Evolutionary conservation across 1,140 invertebrate genomes (phyloP), one percentile per base, ranked within the genome.

Genomic region (Bombus waltoni): DNA sequence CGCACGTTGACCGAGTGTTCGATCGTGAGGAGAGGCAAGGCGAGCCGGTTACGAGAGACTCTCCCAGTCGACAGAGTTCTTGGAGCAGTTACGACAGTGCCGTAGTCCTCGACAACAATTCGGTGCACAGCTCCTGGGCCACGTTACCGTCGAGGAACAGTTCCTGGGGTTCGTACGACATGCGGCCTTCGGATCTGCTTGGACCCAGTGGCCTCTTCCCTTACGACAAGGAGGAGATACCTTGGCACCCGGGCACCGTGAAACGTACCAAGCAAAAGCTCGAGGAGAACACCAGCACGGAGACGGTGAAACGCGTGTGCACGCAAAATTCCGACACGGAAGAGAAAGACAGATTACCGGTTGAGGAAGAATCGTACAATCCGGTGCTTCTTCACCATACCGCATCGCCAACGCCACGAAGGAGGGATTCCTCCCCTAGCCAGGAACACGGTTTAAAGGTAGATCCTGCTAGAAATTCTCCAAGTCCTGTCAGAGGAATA

Each of bases 81-180:
- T 98, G 97, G 97, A 97, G 97, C 91, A 97, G 97, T 38, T 97
- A 97, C 94, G 97, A 98, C 93, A 97, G 97, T 92, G 97, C 97
- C 28, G 96, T 97, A 15, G 96, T 97, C 22, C 94, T 97, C 66
- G 95, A 96, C 57, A 96, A 95, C 85, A 96, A 95, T 81, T 97
- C 97, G n/a, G 96, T 98, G 40, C 97, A 98, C 93, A 97, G 97
- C 88, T 98, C 97, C 42, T 98, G 97, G 97, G 97, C 97, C 74
- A 96, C 96, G 5, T 86, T 96, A 62, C 96, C 97, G 3, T 97
- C 97, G 32, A 94, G 97, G 53, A 97, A 97, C 85, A 97, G 97
- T 93, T 97, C 97, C 6, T 97, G 97, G 96, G 97, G 97, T 4
- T 97, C 97, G 18, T 97, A 97, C 90, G 97, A 97, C 87, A 96